Evolutionary conservation across 2,797 vertebrate genomes (phyloP).

Genomic region (Macropodus opercularis): DNA sequence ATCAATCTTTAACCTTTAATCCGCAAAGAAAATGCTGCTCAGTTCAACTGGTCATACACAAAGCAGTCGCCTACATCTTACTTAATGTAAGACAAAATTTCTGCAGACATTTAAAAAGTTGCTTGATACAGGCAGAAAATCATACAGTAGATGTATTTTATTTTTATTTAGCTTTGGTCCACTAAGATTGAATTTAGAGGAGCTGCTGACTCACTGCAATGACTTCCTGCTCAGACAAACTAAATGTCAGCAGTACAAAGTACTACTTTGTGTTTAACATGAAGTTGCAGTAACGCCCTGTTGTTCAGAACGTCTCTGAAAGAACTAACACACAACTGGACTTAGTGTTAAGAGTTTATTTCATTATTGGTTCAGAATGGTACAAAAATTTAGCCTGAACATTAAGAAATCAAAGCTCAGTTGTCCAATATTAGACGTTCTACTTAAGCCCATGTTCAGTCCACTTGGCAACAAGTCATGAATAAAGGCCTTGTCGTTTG

Average conservation of each 20-base stretch:
- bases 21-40: background rate
- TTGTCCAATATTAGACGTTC: slow-evolving; percentile 44
- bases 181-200: background rate
- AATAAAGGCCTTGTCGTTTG: slow-evolving; percentile 50
- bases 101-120: background rate
- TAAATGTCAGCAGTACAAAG: background rate
- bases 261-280: background rate
- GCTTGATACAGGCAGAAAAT: background rate
- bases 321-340: slow-evolving; percentile 4
- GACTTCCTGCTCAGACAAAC: background rate
- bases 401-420: slow-evolving; percentile 57
- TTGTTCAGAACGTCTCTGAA: background rate
- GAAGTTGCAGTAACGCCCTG: background rate
- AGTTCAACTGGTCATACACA: background rate
- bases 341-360: slow-evolving; percentile 64
- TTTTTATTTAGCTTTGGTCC: background rate
- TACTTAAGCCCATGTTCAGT: slow-evolving; percentile 52
- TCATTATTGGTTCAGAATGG: slow-evolving; percentile 68
- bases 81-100: background rate
- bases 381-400: slow-evolving; percentile 71
- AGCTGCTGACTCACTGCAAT: background rate
- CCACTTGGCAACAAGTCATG: slow-evolving; percentile 52
- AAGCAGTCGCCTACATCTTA: no score
- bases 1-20: no score
- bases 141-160: no score